Evolutionary conservation across 2,888 invertebrate species (phyloP).

Genomic region (Clitarchus hookeri): DNA sequence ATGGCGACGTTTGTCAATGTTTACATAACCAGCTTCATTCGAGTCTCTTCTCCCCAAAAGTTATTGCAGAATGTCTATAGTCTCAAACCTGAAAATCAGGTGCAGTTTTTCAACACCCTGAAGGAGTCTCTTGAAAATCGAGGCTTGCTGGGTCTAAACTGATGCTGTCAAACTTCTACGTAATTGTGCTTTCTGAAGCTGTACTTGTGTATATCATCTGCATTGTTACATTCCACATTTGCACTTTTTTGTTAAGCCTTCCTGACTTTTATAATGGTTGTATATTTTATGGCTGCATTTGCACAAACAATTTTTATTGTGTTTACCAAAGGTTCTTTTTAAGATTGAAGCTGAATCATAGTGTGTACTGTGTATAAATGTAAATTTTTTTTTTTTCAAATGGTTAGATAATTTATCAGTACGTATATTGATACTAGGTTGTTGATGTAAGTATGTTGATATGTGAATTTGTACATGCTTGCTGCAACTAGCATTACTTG

Average conservation of each 20-base stretch:
- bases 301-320: neutral
- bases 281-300: neutral
- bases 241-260: neutral
- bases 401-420: neutral
- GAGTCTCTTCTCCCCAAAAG: slow-evolving; percentile 27
- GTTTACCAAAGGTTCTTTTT: neutral
- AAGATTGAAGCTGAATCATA: neutral
- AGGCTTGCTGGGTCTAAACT: neutral
- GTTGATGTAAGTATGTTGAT: neutral
- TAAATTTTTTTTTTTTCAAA: neutral
- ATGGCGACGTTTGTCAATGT: slow-evolving; percentile 99
- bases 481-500: neutral
- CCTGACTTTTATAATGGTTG: neutral
- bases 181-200: neutral
- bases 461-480: neutral
- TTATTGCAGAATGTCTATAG: slow-evolving; percentile 21
- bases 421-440: neutral
- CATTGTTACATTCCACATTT: neutral
- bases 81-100: slow-evolving; percentile 3
- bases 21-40: slow-evolving; percentile 93
- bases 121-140: slow-evolving; percentile 19
- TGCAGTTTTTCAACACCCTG: neutral
- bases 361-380: neutral
- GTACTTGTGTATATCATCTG: neutral
- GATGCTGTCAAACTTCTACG: neutral